These are phyloP conservation scores for Ernsta delagoae DNA, from an alignment of 2,888 invertebrate genomes.

Conservation along the genomic window DNA sequence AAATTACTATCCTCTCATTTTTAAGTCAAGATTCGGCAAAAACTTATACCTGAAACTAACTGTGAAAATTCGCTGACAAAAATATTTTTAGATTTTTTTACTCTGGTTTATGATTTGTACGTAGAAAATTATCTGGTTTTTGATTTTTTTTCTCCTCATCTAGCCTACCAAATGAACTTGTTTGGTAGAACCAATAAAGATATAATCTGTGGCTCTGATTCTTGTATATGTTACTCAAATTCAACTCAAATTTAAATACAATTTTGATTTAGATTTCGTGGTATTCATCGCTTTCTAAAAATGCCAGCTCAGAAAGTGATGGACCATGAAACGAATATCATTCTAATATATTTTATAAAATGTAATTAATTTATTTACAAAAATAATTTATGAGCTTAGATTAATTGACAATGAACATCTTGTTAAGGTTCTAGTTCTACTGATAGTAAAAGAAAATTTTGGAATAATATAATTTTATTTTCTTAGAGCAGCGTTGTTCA, in stretches of 20 bases:
- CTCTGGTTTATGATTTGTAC: no score
- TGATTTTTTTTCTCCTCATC: no score
- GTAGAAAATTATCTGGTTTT: no score
- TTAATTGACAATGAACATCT: background rate
- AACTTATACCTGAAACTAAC: background rate
- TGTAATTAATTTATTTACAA: background rate
- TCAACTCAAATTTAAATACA: background rate
- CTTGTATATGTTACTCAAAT: background rate
- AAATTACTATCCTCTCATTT: conserved; percentile 36
- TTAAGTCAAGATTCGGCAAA: conserved; percentile 35
- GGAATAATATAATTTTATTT: background rate
- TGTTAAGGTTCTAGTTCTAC: conserved; percentile 2
- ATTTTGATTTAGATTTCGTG: background rate
- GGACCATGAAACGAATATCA: background rate
- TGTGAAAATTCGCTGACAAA: conserved; percentile 3
- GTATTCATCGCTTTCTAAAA: conserved; percentile 17
- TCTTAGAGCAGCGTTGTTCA: background rate
- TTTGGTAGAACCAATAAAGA: no score
- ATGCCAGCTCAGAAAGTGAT: conserved; percentile 25
- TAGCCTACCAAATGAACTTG: no score
- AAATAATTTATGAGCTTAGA: conserved; percentile 1
- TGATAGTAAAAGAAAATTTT: background rate
- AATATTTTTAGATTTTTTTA: conserved; percentile 9
- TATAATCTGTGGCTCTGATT: background rate
- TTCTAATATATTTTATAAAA: no score